Percentiles rank a stretch among this genome's conserved stretches.
Evolutionary conservation across 1,140 invertebrate species (phyloP).

Genomic region (Ips typographus): DNA sequence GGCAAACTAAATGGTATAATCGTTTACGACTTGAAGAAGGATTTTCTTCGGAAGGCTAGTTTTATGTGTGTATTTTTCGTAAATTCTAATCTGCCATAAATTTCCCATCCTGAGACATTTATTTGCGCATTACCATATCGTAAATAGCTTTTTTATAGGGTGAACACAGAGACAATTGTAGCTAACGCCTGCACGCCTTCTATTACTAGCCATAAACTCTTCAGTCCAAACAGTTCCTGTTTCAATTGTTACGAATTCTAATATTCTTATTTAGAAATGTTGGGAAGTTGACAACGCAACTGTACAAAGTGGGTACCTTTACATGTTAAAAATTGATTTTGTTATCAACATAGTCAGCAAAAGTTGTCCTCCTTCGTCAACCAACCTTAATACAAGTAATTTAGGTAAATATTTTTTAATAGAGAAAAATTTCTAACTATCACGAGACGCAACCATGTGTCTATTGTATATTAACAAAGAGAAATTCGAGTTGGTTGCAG

Average conservation of each 20-base stretch:
- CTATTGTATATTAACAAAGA: slow-evolving; percentile 28
- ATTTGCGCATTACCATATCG: slow-evolving; percentile 36
- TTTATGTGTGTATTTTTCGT: slow-evolving; percentile 35
- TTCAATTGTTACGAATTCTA: background rate
- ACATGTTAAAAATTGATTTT: no score
- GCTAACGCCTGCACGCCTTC: background rate
- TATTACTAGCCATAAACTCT: slow-evolving; percentile 1
- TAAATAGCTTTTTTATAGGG: slow-evolving; percentile 30
- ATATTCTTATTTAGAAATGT: no score
- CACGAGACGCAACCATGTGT: background rate
- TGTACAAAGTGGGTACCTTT: no score
- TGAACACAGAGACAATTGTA: slow-evolving; percentile 22
- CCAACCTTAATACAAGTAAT: no score
- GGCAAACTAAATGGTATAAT: slow-evolving; percentile 15
- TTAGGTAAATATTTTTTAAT: no score
- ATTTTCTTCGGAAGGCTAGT: slow-evolving; percentile 36
- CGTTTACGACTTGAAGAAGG: slow-evolving; percentile 29
- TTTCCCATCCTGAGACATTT: slow-evolving; percentile 27
- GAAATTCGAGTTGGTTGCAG: slow-evolving; percentile 19
- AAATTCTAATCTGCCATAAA: slow-evolving; percentile 36
- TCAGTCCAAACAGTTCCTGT: background rate
- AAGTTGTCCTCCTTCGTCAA: no score
- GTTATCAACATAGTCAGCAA: no score
- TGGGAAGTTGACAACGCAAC: no score
- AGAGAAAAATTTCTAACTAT: background rate